Percentiles rank a stretch among this genome's conserved stretches.
Evolutionary conservation across 2,113 vertebrate species (phyloP).

Genomic region (Bostrychus sinensis): DNA sequence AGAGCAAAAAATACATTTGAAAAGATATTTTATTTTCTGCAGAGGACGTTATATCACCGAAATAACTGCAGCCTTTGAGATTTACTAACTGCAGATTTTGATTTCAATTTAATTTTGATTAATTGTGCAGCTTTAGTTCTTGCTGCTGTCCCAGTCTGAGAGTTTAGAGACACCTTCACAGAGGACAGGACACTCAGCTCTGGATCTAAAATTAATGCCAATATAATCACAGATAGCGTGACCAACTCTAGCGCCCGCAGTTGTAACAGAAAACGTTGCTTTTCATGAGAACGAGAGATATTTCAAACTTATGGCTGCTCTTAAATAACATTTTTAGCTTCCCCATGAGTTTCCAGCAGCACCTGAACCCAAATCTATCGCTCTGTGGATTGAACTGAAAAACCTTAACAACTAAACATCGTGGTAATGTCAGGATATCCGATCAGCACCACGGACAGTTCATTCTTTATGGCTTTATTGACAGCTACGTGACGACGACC

Average conservation of each 20-base stretch:
- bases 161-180: neutral
- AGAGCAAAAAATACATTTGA: too few species aligned
- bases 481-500: slow-evolving; percentile 55
- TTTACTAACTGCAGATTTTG: too few species aligned
- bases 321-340: neutral
- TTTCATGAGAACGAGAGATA: neutral
- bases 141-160: too few species aligned
- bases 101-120: too few species aligned
- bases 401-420: neutral
- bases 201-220: neutral
- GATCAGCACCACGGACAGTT: slow-evolving; percentile 75
- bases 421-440: neutral
- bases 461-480: slow-evolving; percentile 58
- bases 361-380: neutral
- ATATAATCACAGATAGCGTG: neutral
- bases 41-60: too few species aligned
- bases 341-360: neutral
- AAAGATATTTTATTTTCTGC: too few species aligned
- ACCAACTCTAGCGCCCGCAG: neutral
- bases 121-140: too few species aligned
- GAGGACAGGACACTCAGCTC: too few species aligned
- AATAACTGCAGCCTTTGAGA: too few species aligned
- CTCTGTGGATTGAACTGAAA: neutral
- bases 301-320: neutral
- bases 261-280: neutral